Evolutionary conservation across 92 coral and sea anemone species (phyloP), one percentile per base, ranked within the genome.

Genomic region (Scolanthus callimorphus): DNA sequence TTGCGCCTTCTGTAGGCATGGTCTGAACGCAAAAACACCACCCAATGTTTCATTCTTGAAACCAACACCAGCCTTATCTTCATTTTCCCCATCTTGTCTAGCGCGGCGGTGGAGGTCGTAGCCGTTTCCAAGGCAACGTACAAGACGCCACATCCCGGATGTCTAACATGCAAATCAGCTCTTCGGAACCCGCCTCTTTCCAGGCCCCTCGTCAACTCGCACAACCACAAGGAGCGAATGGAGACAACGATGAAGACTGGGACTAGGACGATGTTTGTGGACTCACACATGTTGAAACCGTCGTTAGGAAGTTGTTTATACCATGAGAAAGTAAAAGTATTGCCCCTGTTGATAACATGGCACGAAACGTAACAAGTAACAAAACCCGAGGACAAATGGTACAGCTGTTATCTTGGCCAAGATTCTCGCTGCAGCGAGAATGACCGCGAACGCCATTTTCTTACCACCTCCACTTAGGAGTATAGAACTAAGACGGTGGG

Each of bases 81-180:
- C 17, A 4, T 46, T 10, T 46, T 46, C 23, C 11, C 52, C 52
- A 46, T 10, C 22, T 10, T 46, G 11, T 20, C 4, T 20, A 46
- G 52, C 52, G 52, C 23, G 52, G 52, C 52, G 22, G 52, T 46
- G 52, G 52, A 4, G 52, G 52, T 4, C 52, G 52, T 46, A 21
- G 52, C 23, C 52, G 22, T 6, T 10, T 4, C 52, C 52, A 20
- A 20, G 19, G 19, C 52, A 46, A 46, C 22, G 17, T 46, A 4
- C 52, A 46, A 20, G 22, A 19, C 23, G 22, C 17, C 12, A 46
- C 52, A 9, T 9, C 52, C 11, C 11, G 52, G 4, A 46, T 46
- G 17, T 46, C 52, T 4, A 46, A 20, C 52, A 9, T 46, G 22
- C 19, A 46, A 19, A 21, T 20, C 52, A 20, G 17, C 11, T 9